phyloP scores from a whole-genome alignment of 2,888 invertebrate genomes.

The Tachina lurida region DNA sequence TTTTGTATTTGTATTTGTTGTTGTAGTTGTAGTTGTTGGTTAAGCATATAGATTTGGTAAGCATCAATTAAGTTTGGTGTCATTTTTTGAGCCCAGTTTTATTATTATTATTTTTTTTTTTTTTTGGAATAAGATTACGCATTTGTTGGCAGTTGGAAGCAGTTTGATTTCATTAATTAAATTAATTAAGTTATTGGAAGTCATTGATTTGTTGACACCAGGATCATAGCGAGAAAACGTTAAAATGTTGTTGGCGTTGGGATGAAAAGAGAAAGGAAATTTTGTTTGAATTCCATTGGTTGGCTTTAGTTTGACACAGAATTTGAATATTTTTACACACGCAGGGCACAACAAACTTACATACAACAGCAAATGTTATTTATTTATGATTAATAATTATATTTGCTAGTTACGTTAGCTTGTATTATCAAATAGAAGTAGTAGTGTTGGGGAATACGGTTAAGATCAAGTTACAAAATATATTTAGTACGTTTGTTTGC shows the following conservation, averaged over 20 bases:
- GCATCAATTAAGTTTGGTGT: conserved; percentile 25
- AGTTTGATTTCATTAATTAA: conserved; percentile 38
- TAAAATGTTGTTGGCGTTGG: conserved; percentile 22
- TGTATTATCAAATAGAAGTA: conserved; percentile 9
- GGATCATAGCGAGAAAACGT: conserved; percentile 46
- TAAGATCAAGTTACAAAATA: conserved; percentile 35
- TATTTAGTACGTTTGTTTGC: conserved; percentile 33
- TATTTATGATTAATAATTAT: conserved; percentile 47
- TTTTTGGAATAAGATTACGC: neutral
- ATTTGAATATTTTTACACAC: conserved; percentile 57
- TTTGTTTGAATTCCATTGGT: conserved; percentile 61
- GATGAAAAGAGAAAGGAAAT: conserved; percentile 64
- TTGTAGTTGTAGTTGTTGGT: conserved; percentile 62
- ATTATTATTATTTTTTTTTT: no score
- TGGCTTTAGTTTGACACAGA: conserved; percentile 24
- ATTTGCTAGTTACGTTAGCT: conserved; percentile 20
- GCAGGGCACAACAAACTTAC: conserved; percentile 70
- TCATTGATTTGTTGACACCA: conserved; percentile 43
- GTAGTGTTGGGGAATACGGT: conserved; percentile 19
- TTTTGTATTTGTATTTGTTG: conserved; percentile 50
- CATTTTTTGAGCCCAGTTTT: conserved; percentile 7
- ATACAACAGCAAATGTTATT: conserved; percentile 64
- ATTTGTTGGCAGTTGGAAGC: conserved; percentile 43
- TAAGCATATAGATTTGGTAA: conserved; percentile 11
- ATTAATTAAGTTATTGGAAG: conserved; percentile 43